A percentile compares a stretch with the other conserved stretches of the same genome.
phyloP scores from a whole-genome alignment of 1,140 invertebrate genomes.

The Panagrolaimus sp. region DNA sequence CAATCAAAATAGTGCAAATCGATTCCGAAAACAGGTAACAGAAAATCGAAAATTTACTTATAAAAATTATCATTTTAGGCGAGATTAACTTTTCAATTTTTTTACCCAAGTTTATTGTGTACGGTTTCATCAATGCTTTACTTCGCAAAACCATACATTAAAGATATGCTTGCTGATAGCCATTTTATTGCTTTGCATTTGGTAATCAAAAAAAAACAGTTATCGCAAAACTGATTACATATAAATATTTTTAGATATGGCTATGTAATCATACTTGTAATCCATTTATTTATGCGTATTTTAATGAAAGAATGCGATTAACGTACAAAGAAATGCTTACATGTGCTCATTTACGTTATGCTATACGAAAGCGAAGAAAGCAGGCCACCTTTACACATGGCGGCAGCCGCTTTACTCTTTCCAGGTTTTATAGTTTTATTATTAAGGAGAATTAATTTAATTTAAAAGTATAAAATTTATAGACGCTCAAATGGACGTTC shows the following conservation, averaged over 20 bases:
- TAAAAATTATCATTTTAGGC: constrained; percentile 41
- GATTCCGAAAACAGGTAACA: constrained; percentile 51
- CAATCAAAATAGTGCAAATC: constrained; percentile 51
- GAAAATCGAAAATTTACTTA: constrained; percentile 12
- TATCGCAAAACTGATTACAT: constrained; percentile 31
- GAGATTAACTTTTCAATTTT: constrained; percentile 53
- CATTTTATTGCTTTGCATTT: constrained; percentile 48
- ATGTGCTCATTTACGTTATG: constrained; percentile 36
- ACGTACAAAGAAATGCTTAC: constrained; percentile 47
- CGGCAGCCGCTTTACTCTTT: constrained; percentile 5
- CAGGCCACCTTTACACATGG: constrained; percentile 22
- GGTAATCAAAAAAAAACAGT: constrained; percentile 28
- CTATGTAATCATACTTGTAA: constrained; percentile 48
- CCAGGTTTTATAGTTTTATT: constrained; percentile 15
- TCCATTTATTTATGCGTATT: constrained; percentile 53
- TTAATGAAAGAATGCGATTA: constrained; percentile 50
- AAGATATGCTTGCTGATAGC: constrained; percentile 25
- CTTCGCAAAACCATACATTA: constrained; percentile 47
- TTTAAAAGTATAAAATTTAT: constrained; percentile 5
- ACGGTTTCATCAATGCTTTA: constrained; percentile 51
- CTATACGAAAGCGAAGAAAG: constrained; percentile 33
- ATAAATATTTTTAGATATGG: constrained; percentile 38
- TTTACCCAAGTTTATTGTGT: constrained; percentile 49
- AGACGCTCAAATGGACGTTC: constrained; percentile 42
- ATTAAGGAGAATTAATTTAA: background rate